Evolutionary conservation across 2,797 vertebrate genomes (phyloP).

Genomic region (Mormyrops attenuatus): DNA sequence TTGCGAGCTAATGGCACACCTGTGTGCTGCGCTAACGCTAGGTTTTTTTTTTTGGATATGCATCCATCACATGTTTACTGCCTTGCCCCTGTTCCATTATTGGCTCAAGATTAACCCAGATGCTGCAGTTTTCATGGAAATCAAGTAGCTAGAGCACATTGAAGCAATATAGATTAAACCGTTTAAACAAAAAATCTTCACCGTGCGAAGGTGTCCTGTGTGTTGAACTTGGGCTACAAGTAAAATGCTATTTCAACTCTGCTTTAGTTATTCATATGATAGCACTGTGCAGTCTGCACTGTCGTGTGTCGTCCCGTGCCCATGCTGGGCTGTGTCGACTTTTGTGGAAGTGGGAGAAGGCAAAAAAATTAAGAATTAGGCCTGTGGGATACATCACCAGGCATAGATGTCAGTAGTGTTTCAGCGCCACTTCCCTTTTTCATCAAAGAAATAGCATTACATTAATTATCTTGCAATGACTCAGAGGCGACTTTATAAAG

Average conservation of each 20-base stretch:
- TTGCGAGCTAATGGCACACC: background rate
- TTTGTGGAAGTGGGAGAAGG: background rate
- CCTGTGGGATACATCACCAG: background rate
- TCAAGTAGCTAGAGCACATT: background rate
- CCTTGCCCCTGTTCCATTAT: background rate
- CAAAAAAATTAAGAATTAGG: background rate
- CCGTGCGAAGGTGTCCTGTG: background rate
- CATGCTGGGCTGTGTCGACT: background rate
- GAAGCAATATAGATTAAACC: background rate
- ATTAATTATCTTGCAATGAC: background rate
- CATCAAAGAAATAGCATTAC: background rate
- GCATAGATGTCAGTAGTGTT: background rate
- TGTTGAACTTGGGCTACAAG: background rate
- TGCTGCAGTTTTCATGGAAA: constrained; percentile 1
- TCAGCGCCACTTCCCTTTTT: background rate
- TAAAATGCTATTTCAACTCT: background rate
- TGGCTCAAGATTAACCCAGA: background rate
- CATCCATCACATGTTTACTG: background rate
- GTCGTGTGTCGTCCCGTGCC: background rate
- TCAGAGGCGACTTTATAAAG: background rate
- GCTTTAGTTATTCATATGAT: background rate
- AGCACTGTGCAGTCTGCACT: background rate
- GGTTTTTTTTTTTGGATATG: background rate
- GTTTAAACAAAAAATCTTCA: background rate
- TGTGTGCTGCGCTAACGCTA: background rate